Evolutionary conservation across 2,113 vertebrate species (phyloP), one percentile per base, ranked within the genome.

Genomic region (Brienomyrus longianalis): DNA sequence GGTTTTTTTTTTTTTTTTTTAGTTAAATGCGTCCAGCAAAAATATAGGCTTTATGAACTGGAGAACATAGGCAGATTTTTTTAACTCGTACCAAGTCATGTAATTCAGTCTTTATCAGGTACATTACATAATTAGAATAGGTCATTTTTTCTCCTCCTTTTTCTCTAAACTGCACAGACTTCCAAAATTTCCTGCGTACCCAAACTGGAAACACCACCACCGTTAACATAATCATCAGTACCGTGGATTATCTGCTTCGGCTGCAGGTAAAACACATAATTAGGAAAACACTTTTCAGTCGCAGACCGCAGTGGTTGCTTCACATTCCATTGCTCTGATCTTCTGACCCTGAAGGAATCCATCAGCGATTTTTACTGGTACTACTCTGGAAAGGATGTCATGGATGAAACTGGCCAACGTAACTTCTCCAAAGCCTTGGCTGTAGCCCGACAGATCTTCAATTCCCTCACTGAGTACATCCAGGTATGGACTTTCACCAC

Each of bases 321-420:
- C 35, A 66, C 39, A 48, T 15, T 27, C 45, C 5, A 5, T 19
- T 83, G 23, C 0, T 66, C 89, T 45, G 62, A 70, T 31, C 62
- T 27, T 91, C 90, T 92, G 83, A 93, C 85, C 90, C 92, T 90
- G 43, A 50, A 99, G 98, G 98, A 99, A 93, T 99, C 98, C 70
- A 99, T 99, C 95, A 99, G 98, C 93, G 98, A 99, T 93, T 99
- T 99, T 95, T 99, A 99, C 93, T 99, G 98, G 98, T 99, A 99
- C 94, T 99, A 99, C 92, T 99, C 98, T 90, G 98, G 98, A 90
- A 99, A 98, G 92, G 98, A 98, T 59, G 83, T 99, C 13, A 99
- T 99, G 91, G 98, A 99, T 92, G 98, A 98, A 90, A 96, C 98
- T 23, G 98, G 98, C 70, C 98, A 99, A 93, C 96, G 97, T 89